Conservation (phyloP, 2,797 vertebrate genomes). For the Chiroxiphia lanceolata region DNA sequence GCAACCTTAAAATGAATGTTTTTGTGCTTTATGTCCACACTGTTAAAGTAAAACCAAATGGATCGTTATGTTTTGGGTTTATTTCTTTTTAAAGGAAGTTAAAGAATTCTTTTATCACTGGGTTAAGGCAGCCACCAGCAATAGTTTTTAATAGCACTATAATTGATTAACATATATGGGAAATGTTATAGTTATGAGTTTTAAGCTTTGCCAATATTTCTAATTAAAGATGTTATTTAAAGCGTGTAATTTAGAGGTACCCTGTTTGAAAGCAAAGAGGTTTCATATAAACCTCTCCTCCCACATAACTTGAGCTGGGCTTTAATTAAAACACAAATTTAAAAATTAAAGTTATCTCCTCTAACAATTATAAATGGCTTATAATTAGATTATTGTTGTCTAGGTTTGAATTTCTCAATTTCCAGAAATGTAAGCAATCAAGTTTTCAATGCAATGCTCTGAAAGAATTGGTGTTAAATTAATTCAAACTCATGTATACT, state of each 20-base stretch:
- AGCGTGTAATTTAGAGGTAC: conserved; percentile 48
- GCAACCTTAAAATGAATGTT: conserved; percentile 41
- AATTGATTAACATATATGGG: conserved; percentile 12
- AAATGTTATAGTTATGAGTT: conserved; percentile 45
- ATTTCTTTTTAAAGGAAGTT: not conserved
- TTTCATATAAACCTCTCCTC: conserved; percentile 48
- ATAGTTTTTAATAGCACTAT: conserved; percentile 21
- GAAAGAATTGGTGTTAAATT: conserved; percentile 20
- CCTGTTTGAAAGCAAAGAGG: conserved; percentile 39
- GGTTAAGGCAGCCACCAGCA: conserved; percentile 56
- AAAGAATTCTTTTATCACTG: not conserved
- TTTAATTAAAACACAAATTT: conserved; percentile 54
- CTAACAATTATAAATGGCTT: conserved; percentile 53
- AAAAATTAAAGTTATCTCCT: conserved; percentile 34
- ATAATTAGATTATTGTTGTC: conserved; percentile 33
- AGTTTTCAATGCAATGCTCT: not conserved
- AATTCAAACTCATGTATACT: conserved; percentile 80
- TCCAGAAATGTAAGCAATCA: conserved; percentile 59
- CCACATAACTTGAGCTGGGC: not conserved
- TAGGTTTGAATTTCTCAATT: conserved; percentile 40
- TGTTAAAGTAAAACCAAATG: conserved; percentile 61
- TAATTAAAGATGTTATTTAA: conserved; percentile 52
- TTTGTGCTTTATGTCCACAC: conserved; percentile 56
- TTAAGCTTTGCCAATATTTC: conserved; percentile 44
- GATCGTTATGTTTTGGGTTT: not conserved